Base-by-base conservation (phyloP, 2,113 vertebrate genomes). In the Elgaria multicarinata region DNA sequence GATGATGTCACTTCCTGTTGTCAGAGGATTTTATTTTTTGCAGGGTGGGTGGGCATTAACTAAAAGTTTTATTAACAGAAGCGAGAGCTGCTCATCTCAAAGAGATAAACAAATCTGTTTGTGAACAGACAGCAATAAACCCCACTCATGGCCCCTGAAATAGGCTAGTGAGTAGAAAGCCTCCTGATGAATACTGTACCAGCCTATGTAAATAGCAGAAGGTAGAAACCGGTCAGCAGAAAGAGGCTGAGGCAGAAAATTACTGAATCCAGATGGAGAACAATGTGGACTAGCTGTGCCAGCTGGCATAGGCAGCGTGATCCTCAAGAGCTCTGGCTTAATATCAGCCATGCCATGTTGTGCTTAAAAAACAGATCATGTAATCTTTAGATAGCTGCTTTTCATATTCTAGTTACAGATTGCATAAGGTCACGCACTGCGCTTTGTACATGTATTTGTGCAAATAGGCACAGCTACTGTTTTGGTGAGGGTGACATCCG, bases 311-410 rank as follows among this genome's bases (percentile, higher is more conserved):
- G 0, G 9, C 2, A 46, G 6, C 0, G 0, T 44, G 50, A 83
- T 69, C 72, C 79, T 83, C 58, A 76, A 83, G 80, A 87, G 90
- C 80, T 84, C 75, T 91, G 81, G 64, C 72, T 50, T 69, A 87
- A 83, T 78, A 33, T 78, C 64, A 78, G 74, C 22, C 46, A 42
- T 83, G 80, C 46, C 71, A 87, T 76, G 71, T 44, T 71, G 80
- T 77, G 74, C 80, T 87, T 78, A 55, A 78, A 69, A 67, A 82
- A 53, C 7, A 83, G 50, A 62, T 28, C 2, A 39, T 20, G 71
- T 69, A 58, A 36, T 87, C 86, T 91, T 83, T 77, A n/a, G 46
- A 58, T 83, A n/a, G 58, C 71, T 84, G 72, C 31, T 71, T 78
- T 44, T 85, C 31, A 33, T 44, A 85, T 76, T 80, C 78, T 75